Percentiles rank a stretch among this genome's conserved stretches.
Conservation (phyloP, 2,888 invertebrate genomes). For the Julus scanicus region DNA sequence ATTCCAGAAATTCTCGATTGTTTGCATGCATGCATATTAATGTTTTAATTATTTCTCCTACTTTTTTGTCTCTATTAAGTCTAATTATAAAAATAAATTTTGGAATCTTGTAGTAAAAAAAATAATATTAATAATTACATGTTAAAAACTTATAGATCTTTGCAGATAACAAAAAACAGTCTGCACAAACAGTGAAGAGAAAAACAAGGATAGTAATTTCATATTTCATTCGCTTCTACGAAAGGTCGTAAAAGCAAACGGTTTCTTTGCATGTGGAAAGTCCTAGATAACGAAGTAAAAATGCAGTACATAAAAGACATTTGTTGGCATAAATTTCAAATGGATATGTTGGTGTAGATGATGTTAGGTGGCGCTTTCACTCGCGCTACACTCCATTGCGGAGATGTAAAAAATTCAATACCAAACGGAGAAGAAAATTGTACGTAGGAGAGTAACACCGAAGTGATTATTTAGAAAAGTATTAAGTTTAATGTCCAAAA, state of each 20-base stretch:
- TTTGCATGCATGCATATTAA: not conserved
- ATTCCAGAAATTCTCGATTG: no score
- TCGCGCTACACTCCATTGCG: not conserved
- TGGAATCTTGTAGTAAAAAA: no score
- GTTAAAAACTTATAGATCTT: not conserved
- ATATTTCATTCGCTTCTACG: constrained; percentile 9
- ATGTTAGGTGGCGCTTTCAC: not conserved
- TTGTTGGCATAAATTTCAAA: not conserved
- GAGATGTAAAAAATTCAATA: not conserved
- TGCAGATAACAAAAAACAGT: not conserved
- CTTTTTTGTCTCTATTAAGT: no score
- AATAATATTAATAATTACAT: not conserved
- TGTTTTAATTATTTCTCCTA: no score
- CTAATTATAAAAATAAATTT: not conserved
- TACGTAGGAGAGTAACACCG: no score
- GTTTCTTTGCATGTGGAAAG: not conserved
- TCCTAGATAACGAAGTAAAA: not conserved
- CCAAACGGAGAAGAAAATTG: no score
- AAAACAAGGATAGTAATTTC: not conserved
- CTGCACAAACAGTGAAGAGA: not conserved
- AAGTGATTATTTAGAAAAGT: no score
- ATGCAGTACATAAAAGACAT: constrained; percentile 10
- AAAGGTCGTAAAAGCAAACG: constrained; percentile 24
- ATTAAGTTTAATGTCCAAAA: no score
- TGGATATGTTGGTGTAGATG: not conserved